Evolutionary conservation across 1,140 invertebrate species (phyloP).

Genomic region (Globodera ellingtonae): DNA sequence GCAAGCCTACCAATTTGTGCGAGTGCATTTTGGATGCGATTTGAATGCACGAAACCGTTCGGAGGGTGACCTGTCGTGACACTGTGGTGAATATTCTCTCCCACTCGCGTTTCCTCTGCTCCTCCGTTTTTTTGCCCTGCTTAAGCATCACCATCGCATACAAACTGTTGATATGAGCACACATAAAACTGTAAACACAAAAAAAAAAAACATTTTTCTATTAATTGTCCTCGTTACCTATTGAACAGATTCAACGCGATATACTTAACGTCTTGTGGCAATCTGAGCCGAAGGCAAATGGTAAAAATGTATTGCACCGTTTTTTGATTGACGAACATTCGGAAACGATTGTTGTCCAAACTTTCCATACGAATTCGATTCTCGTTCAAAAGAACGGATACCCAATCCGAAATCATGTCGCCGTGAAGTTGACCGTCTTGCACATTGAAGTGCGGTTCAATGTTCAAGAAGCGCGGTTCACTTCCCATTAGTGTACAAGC

Average conservation of each 20-base stretch:
- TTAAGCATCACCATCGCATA: constrained; percentile 15
- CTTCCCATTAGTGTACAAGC: background rate
- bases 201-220: background rate
- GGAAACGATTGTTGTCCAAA: constrained; percentile 22
- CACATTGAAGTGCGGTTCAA: constrained; percentile 14
- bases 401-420: constrained; percentile 21
- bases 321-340: constrained; percentile 34
- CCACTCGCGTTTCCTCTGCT: constrained; percentile 33
- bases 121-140: background rate
- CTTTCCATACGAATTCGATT: constrained; percentile 34
- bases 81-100: constrained; percentile 37
- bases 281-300: constrained; percentile 33
- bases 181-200: constrained; percentile 34
- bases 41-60: constrained; percentile 36
- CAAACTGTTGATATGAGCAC: constrained; percentile 11
- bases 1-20: background rate
- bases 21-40: constrained; percentile 40
- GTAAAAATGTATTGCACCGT: constrained; percentile 40
- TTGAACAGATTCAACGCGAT: constrained; percentile 39
- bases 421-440: background rate
- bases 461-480: background rate
- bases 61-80: constrained; percentile 34
- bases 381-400: constrained; percentile 28
- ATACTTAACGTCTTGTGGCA: constrained; percentile 43
- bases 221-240: constrained; percentile 14